Conservation (phyloP, 2,797 vertebrate species). For the Gastrophryne carolinensis region DNA sequence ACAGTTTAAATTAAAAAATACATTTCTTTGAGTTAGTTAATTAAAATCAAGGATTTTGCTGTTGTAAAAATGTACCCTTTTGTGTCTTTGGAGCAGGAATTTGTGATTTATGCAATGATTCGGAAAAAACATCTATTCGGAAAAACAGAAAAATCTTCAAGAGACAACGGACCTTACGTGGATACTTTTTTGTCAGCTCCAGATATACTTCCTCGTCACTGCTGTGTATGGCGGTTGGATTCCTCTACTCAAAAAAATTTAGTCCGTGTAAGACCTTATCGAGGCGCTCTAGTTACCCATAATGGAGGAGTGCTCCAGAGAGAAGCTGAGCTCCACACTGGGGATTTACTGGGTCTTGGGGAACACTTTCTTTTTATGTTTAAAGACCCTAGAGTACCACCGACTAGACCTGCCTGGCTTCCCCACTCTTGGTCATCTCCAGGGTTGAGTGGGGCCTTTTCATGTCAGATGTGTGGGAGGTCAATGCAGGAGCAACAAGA, state of each 20-base stretch:
- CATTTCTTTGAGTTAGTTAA: background rate
- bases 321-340: slow-evolving; percentile 80
- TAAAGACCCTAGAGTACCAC: slow-evolving; percentile 82
- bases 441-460: slow-evolving; percentile 60
- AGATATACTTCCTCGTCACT: slow-evolving; percentile 84
- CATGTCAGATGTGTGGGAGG: slow-evolving; percentile 75
- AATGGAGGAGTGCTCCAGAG: slow-evolving; percentile 82
- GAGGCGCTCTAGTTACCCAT: slow-evolving; percentile 83
- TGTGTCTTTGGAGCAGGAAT: slow-evolving; percentile 70
- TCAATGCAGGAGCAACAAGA: slow-evolving; percentile 84
- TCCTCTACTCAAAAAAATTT: slow-evolving; percentile 47
- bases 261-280: slow-evolving; percentile 83
- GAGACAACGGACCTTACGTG: slow-evolving; percentile 80
- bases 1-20: background rate
- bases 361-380: slow-evolving; percentile 89
- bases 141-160: slow-evolving; percentile 78
- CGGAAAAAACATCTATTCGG: slow-evolving; percentile 87
- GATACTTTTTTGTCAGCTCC: slow-evolving; percentile 88
- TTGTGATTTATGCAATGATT: slow-evolving; percentile 90
- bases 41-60: background rate
- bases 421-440: slow-evolving; percentile 60
- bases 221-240: slow-evolving; percentile 65
- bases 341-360: slow-evolving; percentile 87
- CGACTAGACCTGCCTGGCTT: slow-evolving; percentile 73
- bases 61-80: background rate